phyloP scores from a whole-genome alignment of 2,113 vertebrate species.

The Rissa tridactyla region DNA sequence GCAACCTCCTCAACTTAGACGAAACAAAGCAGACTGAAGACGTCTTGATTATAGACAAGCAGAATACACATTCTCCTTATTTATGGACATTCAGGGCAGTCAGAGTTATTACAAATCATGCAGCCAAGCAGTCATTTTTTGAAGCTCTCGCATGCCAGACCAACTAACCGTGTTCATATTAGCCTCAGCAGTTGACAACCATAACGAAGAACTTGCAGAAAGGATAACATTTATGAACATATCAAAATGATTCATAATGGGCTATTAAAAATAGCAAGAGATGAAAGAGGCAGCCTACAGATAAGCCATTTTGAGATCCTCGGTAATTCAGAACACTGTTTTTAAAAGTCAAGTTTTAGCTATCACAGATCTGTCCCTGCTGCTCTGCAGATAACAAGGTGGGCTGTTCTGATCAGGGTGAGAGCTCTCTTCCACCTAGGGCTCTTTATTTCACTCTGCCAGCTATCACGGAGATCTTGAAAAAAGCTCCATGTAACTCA shows the following conservation, averaged over 20 bases:
- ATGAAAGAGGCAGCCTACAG: constrained; percentile 30
- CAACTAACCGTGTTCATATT: background rate
- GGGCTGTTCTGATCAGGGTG: background rate
- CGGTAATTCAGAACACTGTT: constrained; percentile 1
- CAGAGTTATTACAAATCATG: background rate
- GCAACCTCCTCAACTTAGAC: background rate
- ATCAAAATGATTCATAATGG: constrained; percentile 46
- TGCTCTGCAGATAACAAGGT: constrained; percentile 17
- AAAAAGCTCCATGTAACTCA: background rate
- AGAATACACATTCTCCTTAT: background rate
- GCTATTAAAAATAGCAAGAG: constrained; percentile 35
- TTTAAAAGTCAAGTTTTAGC: constrained; percentile 32
- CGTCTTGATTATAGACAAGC: background rate
- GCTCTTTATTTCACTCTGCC: constrained; percentile 12
- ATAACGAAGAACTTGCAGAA: background rate
- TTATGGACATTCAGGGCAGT: background rate
- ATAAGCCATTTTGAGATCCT: constrained; percentile 27
- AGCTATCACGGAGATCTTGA: background rate
- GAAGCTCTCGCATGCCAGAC: background rate
- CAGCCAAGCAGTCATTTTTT: background rate
- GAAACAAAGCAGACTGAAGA: background rate
- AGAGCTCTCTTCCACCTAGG: background rate
- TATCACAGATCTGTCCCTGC: constrained; percentile 9
- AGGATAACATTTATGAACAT: constrained; percentile 55
- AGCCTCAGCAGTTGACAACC: constrained; percentile 22